A percentile compares a stretch with the other conserved stretches of the same genome.
phyloP scores from a whole-genome alignment of 2,888 invertebrate species.

The Leucophenga maculata region DNA sequence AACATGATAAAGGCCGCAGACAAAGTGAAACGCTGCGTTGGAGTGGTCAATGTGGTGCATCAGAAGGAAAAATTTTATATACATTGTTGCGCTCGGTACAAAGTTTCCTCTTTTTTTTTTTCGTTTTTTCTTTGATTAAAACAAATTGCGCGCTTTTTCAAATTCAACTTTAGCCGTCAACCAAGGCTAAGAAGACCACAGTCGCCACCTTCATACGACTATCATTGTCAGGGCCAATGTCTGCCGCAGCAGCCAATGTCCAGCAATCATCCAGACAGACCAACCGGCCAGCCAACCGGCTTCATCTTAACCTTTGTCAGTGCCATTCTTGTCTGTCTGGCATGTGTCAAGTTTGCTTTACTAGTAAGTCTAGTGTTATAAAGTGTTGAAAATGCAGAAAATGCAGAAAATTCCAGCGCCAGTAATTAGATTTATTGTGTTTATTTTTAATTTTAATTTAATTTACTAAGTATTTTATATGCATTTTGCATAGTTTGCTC shows the following conservation, averaged over 20 bases:
- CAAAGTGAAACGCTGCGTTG: slow-evolving; percentile 34
- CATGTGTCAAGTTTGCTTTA: slow-evolving; percentile 20
- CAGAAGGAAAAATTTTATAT: too few relatives aligned
- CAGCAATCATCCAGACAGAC: too few relatives aligned
- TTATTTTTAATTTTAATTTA: slow-evolving; percentile 26
- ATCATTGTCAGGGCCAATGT: too few relatives aligned
- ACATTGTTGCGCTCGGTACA: slow-evolving; percentile 45
- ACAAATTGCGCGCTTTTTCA: slow-evolving; percentile 60
- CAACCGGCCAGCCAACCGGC: background rate
- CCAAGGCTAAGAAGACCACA: background rate
- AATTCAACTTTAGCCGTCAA: slow-evolving; percentile 31
- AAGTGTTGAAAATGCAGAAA: too few relatives aligned
- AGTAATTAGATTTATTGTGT: slow-evolving; percentile 24
- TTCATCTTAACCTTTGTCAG: background rate
- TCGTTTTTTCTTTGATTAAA: slow-evolving; percentile 58
- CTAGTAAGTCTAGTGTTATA: too few relatives aligned
- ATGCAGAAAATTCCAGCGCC: background rate
- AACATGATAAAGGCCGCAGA: slow-evolving; percentile 43
- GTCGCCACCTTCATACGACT: background rate
- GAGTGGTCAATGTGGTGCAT: background rate
- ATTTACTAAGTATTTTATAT: background rate
- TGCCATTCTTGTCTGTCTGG: background rate
- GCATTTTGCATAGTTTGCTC: too few relatives aligned
- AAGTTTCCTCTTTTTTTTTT: slow-evolving; percentile 62
- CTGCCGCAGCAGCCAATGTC: too few relatives aligned